A percentile compares a stretch with the other conserved stretches of the same genome.
Conservation (phyloP, 2,113 vertebrate species). For the Tapirus terrestris region DNA sequence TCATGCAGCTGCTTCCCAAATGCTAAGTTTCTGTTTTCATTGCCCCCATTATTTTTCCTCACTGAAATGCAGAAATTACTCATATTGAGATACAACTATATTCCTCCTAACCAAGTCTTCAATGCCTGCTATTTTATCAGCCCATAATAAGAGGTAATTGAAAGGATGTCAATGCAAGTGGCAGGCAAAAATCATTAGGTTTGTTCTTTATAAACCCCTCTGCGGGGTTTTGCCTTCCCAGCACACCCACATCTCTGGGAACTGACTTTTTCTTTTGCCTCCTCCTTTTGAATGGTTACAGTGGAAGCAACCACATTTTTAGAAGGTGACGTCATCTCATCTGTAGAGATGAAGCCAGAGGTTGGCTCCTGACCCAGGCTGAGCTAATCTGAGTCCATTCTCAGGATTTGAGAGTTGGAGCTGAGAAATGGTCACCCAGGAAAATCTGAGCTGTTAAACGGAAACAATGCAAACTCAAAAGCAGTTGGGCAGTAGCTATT, state of each 20-base stretch:
- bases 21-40: conserved; percentile 34
- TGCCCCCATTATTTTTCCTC: conserved; percentile 35
- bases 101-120: neutral
- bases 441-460: conserved; percentile 40
- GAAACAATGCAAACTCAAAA: conserved; percentile 56
- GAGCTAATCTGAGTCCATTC: neutral
- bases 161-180: conserved; percentile 4
- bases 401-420: neutral
- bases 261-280: neutral
- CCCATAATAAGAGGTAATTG: neutral
- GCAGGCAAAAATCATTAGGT: neutral
- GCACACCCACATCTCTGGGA: neutral
- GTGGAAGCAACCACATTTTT: neutral
- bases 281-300: neutral
- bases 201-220: neutral
- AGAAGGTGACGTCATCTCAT: neutral
- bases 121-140: conserved; percentile 49
- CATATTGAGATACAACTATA: neutral
- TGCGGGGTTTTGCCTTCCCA: neutral
- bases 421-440: conserved; percentile 5
- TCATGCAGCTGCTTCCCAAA: conserved; percentile 48
- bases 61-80: conserved; percentile 37
- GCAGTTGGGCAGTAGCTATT: neutral
- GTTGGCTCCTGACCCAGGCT: neutral
- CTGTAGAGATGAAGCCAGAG: neutral